A percentile compares a stretch with the other conserved stretches of the same genome.
Evolutionary conservation across 2,888 invertebrate genomes (phyloP).

Genomic region (Sesamia inferens): DNA sequence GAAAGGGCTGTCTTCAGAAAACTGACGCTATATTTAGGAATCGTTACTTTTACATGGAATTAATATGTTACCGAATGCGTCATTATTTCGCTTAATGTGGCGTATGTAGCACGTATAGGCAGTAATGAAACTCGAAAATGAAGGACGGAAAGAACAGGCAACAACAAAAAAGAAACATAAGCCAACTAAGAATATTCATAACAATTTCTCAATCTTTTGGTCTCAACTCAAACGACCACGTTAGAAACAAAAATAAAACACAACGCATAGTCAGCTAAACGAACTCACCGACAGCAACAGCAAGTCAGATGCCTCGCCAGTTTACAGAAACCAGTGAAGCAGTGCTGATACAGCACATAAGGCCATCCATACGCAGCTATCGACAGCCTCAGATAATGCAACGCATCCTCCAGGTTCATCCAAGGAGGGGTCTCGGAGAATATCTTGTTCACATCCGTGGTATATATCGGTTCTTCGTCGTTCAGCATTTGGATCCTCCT

Average conservation of each 20-base stretch:
- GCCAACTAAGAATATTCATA: background rate
- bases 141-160: background rate
- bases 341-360: conserved; percentile 94
- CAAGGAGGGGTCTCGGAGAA: conserved; percentile 93
- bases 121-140: background rate
- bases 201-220: background rate
- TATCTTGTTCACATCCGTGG: conserved; percentile 90
- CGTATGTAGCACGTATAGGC: background rate
- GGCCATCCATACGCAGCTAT: conserved; percentile 97
- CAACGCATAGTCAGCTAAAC: background rate
- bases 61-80: background rate
- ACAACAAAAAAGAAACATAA: background rate
- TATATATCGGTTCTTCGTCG: conserved; percentile 92
- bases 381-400: conserved; percentile 94
- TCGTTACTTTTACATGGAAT: background rate
- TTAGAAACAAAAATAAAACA: conserved; percentile 11
- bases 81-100: background rate
- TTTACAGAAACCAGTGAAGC: conserved; percentile 93
- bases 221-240: too few relatives aligned
- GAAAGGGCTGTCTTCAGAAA: conserved; percentile 12
- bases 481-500: conserved; percentile 91
- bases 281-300: conserved; percentile 92
- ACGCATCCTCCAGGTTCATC: conserved; percentile 94
- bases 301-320: conserved; percentile 92
- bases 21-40: conserved; percentile 18